Base-by-base conservation (phyloP, 1,140 invertebrate genomes). In the Cotesia typhae region DNA sequence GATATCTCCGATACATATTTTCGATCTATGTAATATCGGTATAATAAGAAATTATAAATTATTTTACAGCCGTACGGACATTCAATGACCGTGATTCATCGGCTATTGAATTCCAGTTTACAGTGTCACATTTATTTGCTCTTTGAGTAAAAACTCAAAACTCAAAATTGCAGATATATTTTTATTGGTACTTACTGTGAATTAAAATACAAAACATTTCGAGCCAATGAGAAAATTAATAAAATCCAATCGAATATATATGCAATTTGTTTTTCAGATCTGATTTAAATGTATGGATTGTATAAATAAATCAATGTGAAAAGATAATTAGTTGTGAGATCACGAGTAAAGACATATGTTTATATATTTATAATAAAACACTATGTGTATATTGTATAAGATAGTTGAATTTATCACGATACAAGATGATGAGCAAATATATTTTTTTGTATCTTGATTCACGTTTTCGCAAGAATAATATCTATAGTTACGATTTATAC, bases 391-490 rank as follows among this genome's bases (percentile, higher is more conserved):
- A 28, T 28, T 28, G 35, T 47, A 67, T 47, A 47, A 6, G 41
- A 47, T 7, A 67, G 36, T 67, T 36, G 55, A 12, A 71, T 28
- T 17, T 36, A 65, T 71, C 51, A 37, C 37, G 51, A 51, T 53
- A 52, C 55, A 63, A 61, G 60, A 53, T 57, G 61, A 71, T 35
- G 55, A 28, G 51, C 61, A 59, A 59, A 20, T n/a, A 36, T 28
- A 36, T n/a, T 69, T 66, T 52, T 57, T 37, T 17, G 37, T 57
- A 69, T 69, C 67, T 69, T 55, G 67, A 69, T 69, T 59, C 55
- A 69, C 38, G 14, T 59, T 59, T 59, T 59, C 20, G 20, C 57
- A 59, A 59, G 57, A 59, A 59, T n/a, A 55, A 10, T 20, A 59
- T 59, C 57, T 59, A 59, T 59, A 59, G 14, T 59, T 35, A 20